A percentile compares a stretch with the other conserved stretches of the same genome.
These are phyloP conservation scores for Sipha flava DNA, from an alignment of 1,140 invertebrate species.

Conservation along the genomic window DNA sequence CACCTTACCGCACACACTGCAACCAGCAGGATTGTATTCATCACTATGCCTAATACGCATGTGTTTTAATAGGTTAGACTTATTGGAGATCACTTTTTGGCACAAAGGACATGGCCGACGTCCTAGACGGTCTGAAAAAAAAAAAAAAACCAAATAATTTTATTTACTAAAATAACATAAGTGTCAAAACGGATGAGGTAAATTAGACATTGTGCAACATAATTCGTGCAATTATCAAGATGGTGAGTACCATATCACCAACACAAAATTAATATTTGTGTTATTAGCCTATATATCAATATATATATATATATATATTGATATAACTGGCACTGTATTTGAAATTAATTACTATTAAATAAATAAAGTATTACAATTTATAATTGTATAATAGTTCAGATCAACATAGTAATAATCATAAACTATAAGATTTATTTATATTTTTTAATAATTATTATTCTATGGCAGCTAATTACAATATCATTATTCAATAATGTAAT, in stretches of 20 bases:
- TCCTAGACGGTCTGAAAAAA: conserved; percentile 37
- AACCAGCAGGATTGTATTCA: conserved; percentile 45
- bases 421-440: too few relatives aligned
- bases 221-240: background rate
- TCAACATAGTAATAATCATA: too few relatives aligned
- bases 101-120: conserved; percentile 44
- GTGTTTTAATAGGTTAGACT: conserved; percentile 45
- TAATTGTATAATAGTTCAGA: too few relatives aligned
- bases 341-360: background rate
- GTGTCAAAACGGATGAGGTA: background rate
- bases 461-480: too few relatives aligned
- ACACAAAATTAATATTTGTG: background rate
- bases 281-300: background rate
- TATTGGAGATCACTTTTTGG: conserved; percentile 45
- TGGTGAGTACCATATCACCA: background rate
- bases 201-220: background rate
- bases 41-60: conserved; percentile 44
- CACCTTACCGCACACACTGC: conserved; percentile 56
- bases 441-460: too few relatives aligned
- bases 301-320: background rate
- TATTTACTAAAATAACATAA: background rate
- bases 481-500: too few relatives aligned
- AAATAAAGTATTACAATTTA: too few relatives aligned
- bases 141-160: background rate
- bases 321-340: background rate